Evolutionary conservation across 2,113 vertebrate species (phyloP).

Genomic region (Odobenus rosmarus): DNA sequence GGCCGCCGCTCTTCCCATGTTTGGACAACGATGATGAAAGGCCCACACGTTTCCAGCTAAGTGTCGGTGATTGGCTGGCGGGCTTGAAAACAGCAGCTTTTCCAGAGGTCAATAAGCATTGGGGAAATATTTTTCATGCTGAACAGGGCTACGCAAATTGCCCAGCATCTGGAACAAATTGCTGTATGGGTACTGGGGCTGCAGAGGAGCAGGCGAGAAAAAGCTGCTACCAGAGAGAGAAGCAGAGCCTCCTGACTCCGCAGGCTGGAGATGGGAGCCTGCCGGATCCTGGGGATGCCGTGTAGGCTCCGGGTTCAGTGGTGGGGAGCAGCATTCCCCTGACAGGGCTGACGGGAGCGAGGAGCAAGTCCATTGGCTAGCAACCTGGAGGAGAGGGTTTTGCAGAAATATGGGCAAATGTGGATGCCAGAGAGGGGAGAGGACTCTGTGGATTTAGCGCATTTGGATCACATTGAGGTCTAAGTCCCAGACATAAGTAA

Average conservation of each 20-base stretch:
- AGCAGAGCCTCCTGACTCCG: background rate
- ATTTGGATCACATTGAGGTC: too few species aligned
- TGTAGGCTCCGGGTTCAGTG: background rate
- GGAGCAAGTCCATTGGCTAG: background rate
- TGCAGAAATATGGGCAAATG: background rate
- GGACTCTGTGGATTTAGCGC: background rate
- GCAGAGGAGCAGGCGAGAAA: background rate
- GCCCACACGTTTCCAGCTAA: constrained; percentile 39
- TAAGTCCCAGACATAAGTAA: background rate
- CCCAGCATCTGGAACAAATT: constrained; percentile 62
- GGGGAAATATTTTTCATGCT: constrained; percentile 61
- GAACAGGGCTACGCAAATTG: constrained; percentile 55
- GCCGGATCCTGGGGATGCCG: background rate
- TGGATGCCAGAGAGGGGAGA: background rate
- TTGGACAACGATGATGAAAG: constrained; percentile 54
- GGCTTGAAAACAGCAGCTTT: constrained; percentile 44
- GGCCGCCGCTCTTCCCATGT: background rate
- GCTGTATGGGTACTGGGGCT: constrained; percentile 11
- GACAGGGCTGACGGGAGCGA: background rate
- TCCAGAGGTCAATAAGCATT: constrained; percentile 46
- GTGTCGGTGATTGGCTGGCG: constrained; percentile 25
- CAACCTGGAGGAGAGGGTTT: background rate
- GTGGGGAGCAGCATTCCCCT: background rate
- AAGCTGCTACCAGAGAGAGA: background rate
- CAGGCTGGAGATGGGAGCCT: background rate